Percentiles rank a stretch among this genome's conserved stretches.
These are phyloP conservation scores for Drosophila athabasca DNA, from an alignment of 1,140 invertebrate genomes.

Conservation along the genomic window DNA sequence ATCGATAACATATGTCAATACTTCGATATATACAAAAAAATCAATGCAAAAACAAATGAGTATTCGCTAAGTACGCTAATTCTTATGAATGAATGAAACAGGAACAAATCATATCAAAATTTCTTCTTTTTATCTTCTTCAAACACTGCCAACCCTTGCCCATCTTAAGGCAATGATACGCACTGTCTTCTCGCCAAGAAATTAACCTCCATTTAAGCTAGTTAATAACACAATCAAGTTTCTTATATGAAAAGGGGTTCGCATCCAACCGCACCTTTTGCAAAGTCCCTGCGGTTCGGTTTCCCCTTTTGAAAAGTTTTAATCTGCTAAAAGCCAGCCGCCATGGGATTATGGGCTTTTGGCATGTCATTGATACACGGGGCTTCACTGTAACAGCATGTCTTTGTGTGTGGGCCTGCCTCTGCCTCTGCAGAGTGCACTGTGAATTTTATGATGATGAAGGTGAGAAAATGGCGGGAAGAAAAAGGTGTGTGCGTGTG, in stretches of 20 bases:
- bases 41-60: no score
- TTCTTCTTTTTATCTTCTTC: no score
- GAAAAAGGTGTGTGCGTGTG: constrained; percentile 40
- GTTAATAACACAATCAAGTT: constrained; percentile 51
- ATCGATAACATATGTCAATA: no score
- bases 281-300: constrained; percentile 37
- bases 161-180: background rate
- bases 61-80: no score
- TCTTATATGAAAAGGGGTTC: constrained; percentile 1
- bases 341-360: constrained; percentile 49
- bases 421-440: background rate
- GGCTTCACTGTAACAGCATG: constrained; percentile 9
- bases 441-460: constrained; percentile 60
- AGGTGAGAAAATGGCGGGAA: constrained; percentile 49
- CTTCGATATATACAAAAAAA: no score
- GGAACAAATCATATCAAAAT: no score
- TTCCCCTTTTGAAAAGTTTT: constrained; percentile 58
- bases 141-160: no score
- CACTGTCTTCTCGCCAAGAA: constrained; percentile 20
- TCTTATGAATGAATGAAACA: no score
- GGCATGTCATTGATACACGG: constrained; percentile 56
- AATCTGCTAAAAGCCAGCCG: constrained; percentile 72
- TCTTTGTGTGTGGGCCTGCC: constrained; percentile 18
- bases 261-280: background rate
- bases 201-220: constrained; percentile 44